Evolutionary conservation across 64 coral and sea anemone species (phyloP).

Genomic region (Dendronephthya gigantea): DNA sequence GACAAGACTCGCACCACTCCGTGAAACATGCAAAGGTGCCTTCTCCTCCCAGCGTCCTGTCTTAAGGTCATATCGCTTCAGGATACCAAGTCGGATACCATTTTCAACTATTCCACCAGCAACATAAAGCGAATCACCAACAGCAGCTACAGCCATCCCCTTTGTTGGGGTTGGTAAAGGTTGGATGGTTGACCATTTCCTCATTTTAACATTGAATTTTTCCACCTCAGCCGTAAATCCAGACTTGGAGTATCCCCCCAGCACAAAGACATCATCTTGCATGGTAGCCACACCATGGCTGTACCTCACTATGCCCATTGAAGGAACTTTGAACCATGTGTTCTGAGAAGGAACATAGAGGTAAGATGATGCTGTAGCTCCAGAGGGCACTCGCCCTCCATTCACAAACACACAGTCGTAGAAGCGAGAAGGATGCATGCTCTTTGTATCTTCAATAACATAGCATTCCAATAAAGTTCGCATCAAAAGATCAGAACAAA

Average conservation of each 20-base stretch:
- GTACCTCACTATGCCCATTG: background rate
- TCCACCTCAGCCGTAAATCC: slow-evolving; percentile 7
- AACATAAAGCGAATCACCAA: background rate
- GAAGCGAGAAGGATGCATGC: background rate
- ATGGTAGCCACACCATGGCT: background rate
- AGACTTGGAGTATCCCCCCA: background rate
- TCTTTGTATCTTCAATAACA: background rate
- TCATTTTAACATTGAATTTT: background rate
- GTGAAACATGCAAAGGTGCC: slow-evolving; percentile 44
- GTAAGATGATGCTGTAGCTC: background rate
- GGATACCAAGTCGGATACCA: slow-evolving; percentile 24
- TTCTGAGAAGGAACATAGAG: slow-evolving; percentile 1
- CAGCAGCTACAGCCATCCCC: background rate
- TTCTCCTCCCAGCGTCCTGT: slow-evolving; percentile 39
- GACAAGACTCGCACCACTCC: slow-evolving; percentile 49
- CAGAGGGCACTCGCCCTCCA: background rate
- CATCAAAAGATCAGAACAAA: background rate
- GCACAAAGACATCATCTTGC: background rate
- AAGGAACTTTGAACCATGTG: background rate
- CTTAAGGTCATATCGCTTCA: slow-evolving; percentile 48
- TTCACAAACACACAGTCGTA: background rate
- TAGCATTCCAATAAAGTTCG: background rate
- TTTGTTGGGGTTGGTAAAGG: background rate
- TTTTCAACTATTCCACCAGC: slow-evolving; percentile 48
- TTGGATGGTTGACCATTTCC: background rate